phyloP scores from a whole-genome alignment of 2,888 invertebrate genomes.

The Mimas tiliae region DNA sequence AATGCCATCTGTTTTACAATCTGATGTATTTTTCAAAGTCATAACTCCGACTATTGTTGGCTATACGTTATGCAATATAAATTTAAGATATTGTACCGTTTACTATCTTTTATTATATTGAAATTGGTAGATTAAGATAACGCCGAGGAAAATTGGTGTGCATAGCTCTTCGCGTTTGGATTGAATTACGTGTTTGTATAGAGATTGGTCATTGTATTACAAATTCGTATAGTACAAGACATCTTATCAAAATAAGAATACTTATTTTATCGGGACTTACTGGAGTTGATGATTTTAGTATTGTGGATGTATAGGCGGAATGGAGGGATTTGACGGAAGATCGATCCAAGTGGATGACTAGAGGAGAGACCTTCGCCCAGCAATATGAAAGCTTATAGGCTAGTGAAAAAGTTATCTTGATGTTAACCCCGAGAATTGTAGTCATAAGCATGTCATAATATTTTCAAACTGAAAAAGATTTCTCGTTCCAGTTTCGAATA shows the following conservation, averaged over 20 bases:
- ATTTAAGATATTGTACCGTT: constrained; percentile 47
- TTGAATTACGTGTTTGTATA: constrained; percentile 41
- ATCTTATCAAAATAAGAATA: not conserved
- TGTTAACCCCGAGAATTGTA: too few relatives aligned
- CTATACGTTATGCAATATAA: constrained; percentile 56
- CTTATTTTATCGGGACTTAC: too few relatives aligned
- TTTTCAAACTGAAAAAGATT: too few relatives aligned
- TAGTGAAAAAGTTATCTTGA: too few relatives aligned
- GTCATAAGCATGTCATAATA: too few relatives aligned
- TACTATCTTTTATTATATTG: constrained; percentile 54
- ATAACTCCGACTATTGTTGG: constrained; percentile 38
- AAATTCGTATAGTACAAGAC: not conserved
- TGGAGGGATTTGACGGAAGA: too few relatives aligned
- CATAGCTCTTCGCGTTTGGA: constrained; percentile 42
- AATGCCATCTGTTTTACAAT: constrained; percentile 47
- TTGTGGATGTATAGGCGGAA: not conserved
- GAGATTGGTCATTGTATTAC: constrained; percentile 28
- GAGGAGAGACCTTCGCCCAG: too few relatives aligned
- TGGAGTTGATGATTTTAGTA: too few relatives aligned
- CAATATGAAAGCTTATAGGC: too few relatives aligned
- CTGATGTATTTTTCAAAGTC: constrained; percentile 60
- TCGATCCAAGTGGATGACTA: too few relatives aligned
- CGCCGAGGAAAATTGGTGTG: constrained; percentile 50
- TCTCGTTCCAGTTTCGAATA: too few relatives aligned
- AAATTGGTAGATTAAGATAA: constrained; percentile 68